Base-by-base conservation (phyloP, 1,140 invertebrate genomes). In the Drosophila littoralis region DNA sequence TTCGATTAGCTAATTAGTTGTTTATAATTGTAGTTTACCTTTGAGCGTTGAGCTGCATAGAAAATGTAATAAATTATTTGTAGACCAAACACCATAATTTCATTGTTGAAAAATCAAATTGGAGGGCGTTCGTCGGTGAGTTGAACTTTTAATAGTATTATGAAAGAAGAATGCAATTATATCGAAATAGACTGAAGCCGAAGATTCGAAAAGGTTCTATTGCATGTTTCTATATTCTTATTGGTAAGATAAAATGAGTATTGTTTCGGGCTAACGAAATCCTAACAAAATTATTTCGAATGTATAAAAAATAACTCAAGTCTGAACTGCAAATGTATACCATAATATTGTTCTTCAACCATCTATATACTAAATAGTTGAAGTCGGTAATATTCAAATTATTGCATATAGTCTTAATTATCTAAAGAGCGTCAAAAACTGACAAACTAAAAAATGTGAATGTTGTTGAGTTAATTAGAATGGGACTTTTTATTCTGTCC, bases 1-100 rank as follows among this genome's bases (percentile, higher is more conserved):
- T 65, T 75, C 51, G 61, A 75, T 67, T 83, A 51, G 73, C 40
- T 83, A 84, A 83, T 83, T 83, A 80, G 72, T 66, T 75, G 78
- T 45, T 76, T 45, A 38, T 76, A 68, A 71, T 68, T 82, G 61
- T 71, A 45, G 42, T 65, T 76, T 48, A 60, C 67, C 64, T 74
- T 67, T 57, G 69, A 59, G 40, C 60, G 60, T 70, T 82, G 79
- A 82, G 79, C 60, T 75, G 66, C 42, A 58, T 65, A 60, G 52
- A 76, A 83, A 79, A 76, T 65, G 51, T 66, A 71, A 48, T 69
- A 52, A 43, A 71, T 67, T 82, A 50, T 50, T 60, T 58, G 69
- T 7, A 50, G 57, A 40, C 36, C 55, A 28, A 42, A 52, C 63
- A 51, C 50, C 46, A 63, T 57, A 66, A 80, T 71, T 80, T 35